A percentile compares a stretch with the other conserved stretches of the same genome.
Conservation (phyloP, 2,888 invertebrate genomes). For the Stegana nigrithorax region DNA sequence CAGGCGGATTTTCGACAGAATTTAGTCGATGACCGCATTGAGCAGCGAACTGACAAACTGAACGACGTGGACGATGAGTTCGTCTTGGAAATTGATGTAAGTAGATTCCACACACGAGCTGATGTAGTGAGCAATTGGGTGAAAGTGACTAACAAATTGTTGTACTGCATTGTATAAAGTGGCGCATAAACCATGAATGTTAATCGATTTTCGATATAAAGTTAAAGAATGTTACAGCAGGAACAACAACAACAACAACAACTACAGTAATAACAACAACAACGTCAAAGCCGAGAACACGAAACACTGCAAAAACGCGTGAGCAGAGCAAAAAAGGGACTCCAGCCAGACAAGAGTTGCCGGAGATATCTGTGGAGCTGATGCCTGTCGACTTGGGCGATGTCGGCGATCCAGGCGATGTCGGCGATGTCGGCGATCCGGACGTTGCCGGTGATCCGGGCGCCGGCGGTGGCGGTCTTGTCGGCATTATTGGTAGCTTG, state of each 20-base stretch:
- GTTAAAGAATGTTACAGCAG: conserved; percentile 44
- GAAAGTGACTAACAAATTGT: not conserved
- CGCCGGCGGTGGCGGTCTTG: conserved; percentile 58
- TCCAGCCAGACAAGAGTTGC: conserved; percentile 37
- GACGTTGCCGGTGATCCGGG: conserved; percentile 30
- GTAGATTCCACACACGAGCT: too few relatives aligned
- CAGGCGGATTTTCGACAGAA: conserved; percentile 61
- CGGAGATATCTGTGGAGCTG: conserved; percentile 32
- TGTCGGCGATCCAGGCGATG: conserved; percentile 27
- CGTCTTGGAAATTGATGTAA: conserved; percentile 39
- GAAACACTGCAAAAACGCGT: conserved; percentile 2
- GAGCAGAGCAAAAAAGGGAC: too few relatives aligned
- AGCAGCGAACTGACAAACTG: conserved; percentile 22
- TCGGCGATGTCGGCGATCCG: conserved; percentile 23
- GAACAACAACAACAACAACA: not conserved
- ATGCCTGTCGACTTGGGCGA: conserved; percentile 21
- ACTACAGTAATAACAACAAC: conserved; percentile 14
- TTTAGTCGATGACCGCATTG: conserved; percentile 39
- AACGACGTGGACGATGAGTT: conserved; percentile 33
- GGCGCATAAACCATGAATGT: too few relatives aligned
- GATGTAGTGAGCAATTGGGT: not conserved
- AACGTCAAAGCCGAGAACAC: not conserved
- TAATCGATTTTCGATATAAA: conserved; percentile 24
- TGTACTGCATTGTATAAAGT: not conserved
- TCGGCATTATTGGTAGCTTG: conserved; percentile 65